phyloP scores from a whole-genome alignment of 2,888 invertebrate genomes.

The Acanthosoma haemorrhoidale region DNA sequence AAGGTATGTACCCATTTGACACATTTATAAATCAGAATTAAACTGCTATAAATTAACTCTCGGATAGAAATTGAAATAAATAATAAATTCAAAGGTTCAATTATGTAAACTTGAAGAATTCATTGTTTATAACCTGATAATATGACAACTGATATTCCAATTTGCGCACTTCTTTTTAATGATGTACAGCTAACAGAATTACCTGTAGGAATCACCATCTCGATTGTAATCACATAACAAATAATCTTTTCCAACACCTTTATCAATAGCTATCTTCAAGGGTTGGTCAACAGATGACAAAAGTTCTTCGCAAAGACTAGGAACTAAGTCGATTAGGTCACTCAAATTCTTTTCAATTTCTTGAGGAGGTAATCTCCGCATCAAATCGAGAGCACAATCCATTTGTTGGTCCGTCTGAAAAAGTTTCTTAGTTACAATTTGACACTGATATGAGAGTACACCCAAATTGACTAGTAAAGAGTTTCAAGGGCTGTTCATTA shows the following conservation, averaged over 20 bases:
- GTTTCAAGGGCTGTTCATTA: too few species aligned
- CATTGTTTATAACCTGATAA: too few species aligned
- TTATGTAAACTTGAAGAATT: too few species aligned
- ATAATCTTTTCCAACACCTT: slow-evolving; percentile 92
- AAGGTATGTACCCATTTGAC: too few species aligned
- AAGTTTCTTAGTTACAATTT: too few species aligned
- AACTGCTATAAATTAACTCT: too few species aligned
- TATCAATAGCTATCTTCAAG: slow-evolving; percentile 92
- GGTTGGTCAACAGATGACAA: slow-evolving; percentile 97
- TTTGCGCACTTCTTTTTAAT: background rate
- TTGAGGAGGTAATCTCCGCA: slow-evolving; percentile 97
- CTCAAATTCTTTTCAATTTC: slow-evolving; percentile 97
- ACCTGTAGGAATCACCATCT: slow-evolving; percentile 95
- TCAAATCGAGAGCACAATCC: slow-evolving; percentile 97
- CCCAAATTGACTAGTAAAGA: too few species aligned
- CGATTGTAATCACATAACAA: slow-evolving; percentile 98
- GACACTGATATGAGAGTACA: too few species aligned
- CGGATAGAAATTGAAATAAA: too few species aligned
- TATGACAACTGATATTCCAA: too few species aligned
- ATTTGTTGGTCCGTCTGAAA: slow-evolving; percentile 89
- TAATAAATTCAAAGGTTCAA: too few species aligned
- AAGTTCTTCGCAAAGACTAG: slow-evolving; percentile 91
- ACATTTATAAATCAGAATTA: too few species aligned
- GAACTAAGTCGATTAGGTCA: slow-evolving; percentile 95
- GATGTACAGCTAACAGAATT: background rate